Percentiles rank a stretch among this genome's conserved stretches.
Conservation (phyloP, 2,113 vertebrate species). For the Holacanthus passer region DNA sequence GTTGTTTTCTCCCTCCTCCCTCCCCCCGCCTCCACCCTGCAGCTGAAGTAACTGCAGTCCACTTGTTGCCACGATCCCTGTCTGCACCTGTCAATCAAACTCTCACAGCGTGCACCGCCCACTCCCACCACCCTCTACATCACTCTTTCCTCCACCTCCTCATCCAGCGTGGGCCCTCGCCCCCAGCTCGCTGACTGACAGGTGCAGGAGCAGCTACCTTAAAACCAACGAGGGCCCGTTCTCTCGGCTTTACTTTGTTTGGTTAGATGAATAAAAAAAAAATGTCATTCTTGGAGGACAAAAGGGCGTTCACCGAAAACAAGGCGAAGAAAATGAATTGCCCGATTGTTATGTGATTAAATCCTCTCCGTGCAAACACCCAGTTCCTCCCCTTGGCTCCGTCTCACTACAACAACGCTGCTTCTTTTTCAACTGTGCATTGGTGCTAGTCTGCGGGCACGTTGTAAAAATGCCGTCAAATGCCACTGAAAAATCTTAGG, state of each 20-base stretch:
- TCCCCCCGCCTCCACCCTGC: conserved; percentile 16
- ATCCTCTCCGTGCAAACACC: not conserved
- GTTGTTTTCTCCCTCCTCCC: conserved; percentile 42
- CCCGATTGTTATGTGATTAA: conserved; percentile 44
- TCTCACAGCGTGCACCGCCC: conserved; percentile 31
- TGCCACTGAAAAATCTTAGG: conserved; percentile 57
- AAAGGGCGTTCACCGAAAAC: not conserved
- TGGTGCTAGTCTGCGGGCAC: conserved; percentile 15
- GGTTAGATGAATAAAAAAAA: not conserved
- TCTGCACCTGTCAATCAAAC: conserved; percentile 84
- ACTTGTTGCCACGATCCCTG: conserved; percentile 80
- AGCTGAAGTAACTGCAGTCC: conserved; percentile 81
- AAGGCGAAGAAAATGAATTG: not conserved
- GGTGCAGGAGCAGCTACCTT: conserved; percentile 42
- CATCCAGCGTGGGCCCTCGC: not conserved
- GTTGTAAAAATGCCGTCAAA: conserved; percentile 66
- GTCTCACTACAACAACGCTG: conserved; percentile 6
- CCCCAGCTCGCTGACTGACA: conserved; percentile 39
- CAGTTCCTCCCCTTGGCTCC: conserved; percentile 14
- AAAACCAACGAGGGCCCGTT: conserved; percentile 2
- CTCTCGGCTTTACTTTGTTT: conserved; percentile 1
- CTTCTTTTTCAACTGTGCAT: conserved; percentile 33
- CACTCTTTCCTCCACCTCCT: conserved; percentile 26
- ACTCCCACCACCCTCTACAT: conserved; percentile 25
- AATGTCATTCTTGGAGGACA: not conserved